phyloP scores from a whole-genome alignment of 37 sponge, comb jelly and placozoan species.

The Sycon ciliatum region DNA sequence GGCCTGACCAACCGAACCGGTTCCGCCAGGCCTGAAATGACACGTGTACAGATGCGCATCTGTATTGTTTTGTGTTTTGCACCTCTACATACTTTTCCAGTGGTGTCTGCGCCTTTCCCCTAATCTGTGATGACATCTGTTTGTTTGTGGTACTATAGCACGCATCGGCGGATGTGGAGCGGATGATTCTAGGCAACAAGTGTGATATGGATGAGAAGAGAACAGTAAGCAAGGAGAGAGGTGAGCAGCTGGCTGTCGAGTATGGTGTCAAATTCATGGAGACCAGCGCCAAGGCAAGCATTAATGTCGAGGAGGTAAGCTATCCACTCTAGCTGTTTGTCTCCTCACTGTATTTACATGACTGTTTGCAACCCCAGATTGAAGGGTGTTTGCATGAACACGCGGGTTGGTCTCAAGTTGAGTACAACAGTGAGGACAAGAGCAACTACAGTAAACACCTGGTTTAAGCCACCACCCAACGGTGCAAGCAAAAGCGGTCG shows the following conservation, averaged over 20 bases:
- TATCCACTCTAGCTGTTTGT: background rate
- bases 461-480: too few relatives aligned
- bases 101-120: too few relatives aligned
- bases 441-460: too few relatives aligned
- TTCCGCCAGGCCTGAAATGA: too few relatives aligned
- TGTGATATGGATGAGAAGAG: conserved; percentile 86
- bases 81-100: too few relatives aligned
- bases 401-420: too few relatives aligned
- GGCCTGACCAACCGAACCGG: too few relatives aligned
- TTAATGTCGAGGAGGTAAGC: conserved; percentile 80
- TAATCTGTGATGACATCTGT: background rate
- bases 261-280: conserved; percentile 94
- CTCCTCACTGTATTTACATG: background rate
- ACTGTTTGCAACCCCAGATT: too few relatives aligned
- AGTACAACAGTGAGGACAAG: too few relatives aligned
- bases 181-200: conserved; percentile 97
- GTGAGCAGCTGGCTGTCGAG: conserved; percentile 79
- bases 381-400: too few relatives aligned
- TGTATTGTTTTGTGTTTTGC: background rate
- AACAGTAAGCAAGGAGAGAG: conserved; percentile 82
- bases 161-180: conserved; percentile 95
- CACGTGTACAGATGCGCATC: background rate
- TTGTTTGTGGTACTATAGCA: conserved; percentile 40
- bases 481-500: too few relatives aligned
- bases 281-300: conserved; percentile 87